These are phyloP conservation scores for Cyprinodon brontotheroides DNA, from an alignment of 2,113 vertebrate genomes.

Conservation along the genomic window DNA sequence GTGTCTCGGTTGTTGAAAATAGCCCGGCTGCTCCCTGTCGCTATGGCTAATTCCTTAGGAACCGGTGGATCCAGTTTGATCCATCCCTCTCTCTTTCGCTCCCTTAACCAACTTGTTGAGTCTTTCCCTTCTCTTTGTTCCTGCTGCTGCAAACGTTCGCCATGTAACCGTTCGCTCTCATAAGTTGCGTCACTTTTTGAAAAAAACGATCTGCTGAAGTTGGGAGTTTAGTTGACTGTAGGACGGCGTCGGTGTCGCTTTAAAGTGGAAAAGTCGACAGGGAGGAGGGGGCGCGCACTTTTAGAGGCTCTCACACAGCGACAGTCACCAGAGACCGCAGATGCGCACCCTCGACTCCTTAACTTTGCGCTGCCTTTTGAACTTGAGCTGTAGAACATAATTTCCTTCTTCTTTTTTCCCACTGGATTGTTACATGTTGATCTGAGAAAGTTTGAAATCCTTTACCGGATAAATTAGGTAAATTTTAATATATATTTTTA, in stretches of 20 bases:
- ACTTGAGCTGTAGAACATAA: slow-evolving; percentile 60
- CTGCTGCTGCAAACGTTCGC: slow-evolving; percentile 15
- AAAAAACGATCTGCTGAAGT: slow-evolving; percentile 23
- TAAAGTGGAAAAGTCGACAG: slow-evolving; percentile 83
- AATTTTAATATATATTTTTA: background rate
- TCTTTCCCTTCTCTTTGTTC: slow-evolving; percentile 48
- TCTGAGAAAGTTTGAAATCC: slow-evolving; percentile 2
- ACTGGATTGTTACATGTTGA: background rate
- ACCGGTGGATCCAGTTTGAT: slow-evolving; percentile 99
- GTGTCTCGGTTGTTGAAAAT: slow-evolving; percentile 73
- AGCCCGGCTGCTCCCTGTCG: slow-evolving; percentile 78
- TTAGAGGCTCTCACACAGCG: slow-evolving; percentile 68
- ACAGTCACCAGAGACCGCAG: slow-evolving; percentile 46
- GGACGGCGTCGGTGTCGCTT: slow-evolving; percentile 48
- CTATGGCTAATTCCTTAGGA: slow-evolving; percentile 87
- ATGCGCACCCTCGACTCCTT: slow-evolving; percentile 52
- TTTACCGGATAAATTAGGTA: slow-evolving; percentile 14
- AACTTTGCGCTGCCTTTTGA: slow-evolving; percentile 77
- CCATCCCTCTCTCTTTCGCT: slow-evolving; percentile 78
- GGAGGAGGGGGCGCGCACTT: slow-evolving; percentile 62
- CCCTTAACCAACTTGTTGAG: slow-evolving; percentile 61
- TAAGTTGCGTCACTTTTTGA: slow-evolving; percentile 16
- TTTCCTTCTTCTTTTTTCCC: slow-evolving; percentile 9
- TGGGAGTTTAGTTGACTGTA: background rate
- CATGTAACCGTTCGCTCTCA: slow-evolving; percentile 30